phyloP scores from a whole-genome alignment of 2,797 vertebrate genomes.

The Takifugu rubripes region DNA sequence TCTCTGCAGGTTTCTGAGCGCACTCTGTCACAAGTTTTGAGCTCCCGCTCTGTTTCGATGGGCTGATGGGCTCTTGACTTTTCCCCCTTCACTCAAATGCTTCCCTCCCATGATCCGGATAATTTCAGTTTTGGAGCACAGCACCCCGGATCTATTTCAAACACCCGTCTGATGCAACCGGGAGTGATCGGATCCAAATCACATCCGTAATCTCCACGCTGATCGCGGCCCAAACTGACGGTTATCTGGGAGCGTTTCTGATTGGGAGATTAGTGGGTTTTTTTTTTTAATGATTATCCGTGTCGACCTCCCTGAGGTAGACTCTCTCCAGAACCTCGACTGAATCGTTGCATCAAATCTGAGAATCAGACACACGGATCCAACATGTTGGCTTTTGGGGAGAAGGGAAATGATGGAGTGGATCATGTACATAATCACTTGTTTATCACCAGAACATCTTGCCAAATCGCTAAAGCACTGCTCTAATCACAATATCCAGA shows the following conservation, averaged over 20 bases:
- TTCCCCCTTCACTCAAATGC: neutral
- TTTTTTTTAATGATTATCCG: conserved; percentile 61
- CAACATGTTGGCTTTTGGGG: conserved; percentile 46
- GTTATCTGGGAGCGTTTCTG: conserved; percentile 51
- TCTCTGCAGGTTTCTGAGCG: neutral
- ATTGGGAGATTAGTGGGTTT: conserved; percentile 63
- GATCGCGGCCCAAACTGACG: conserved; percentile 59
- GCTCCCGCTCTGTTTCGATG: too few species aligned
- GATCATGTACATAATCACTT: conserved; percentile 68
- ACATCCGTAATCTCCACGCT: conserved; percentile 55
- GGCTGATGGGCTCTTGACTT: neutral
- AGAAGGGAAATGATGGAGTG: conserved; percentile 44
- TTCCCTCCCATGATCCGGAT: conserved; percentile 7
- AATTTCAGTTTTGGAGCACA: conserved; percentile 41
- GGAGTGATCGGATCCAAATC: conserved; percentile 59
- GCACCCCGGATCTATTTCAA: conserved; percentile 42
- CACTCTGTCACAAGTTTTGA: too few species aligned
- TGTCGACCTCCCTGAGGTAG: conserved; percentile 60
- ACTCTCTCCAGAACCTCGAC: conserved; percentile 29
- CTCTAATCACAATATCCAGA: conserved; percentile 57
- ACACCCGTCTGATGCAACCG: conserved; percentile 48
- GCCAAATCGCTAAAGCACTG: conserved; percentile 53
- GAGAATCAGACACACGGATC: conserved; percentile 30
- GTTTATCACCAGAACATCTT: conserved; percentile 63
- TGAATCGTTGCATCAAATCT: conserved; percentile 34